Evolutionary conservation across 2,888 invertebrate genomes (phyloP).

Genomic region (Eudasyphora cyanicolor): DNA sequence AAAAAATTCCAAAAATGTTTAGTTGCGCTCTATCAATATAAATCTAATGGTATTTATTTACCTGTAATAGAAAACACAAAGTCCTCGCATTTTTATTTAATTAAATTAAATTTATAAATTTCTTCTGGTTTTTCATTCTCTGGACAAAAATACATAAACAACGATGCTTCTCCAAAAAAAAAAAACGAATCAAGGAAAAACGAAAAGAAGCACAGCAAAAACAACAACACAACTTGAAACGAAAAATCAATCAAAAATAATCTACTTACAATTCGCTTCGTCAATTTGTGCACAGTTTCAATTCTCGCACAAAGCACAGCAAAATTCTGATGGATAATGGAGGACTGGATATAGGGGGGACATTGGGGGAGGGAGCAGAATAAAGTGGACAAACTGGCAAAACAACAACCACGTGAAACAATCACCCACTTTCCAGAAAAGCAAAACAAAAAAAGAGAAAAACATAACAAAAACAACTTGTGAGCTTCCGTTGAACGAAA

Average conservation of each 20-base stretch:
- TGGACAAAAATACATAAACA: slow-evolving; percentile 29
- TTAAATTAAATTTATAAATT: background rate
- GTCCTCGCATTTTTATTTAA: slow-evolving; percentile 17
- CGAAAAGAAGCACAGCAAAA: slow-evolving; percentile 61
- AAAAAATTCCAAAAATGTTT: too few species aligned
- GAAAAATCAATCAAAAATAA: slow-evolving; percentile 73
- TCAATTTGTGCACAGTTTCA: slow-evolving; percentile 64
- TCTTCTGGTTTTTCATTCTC: background rate
- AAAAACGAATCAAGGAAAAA: slow-evolving; percentile 43
- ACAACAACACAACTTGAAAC: slow-evolving; percentile 68
- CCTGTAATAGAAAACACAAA: too few species aligned
- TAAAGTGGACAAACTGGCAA: slow-evolving; percentile 20
- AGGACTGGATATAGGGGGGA: slow-evolving; percentile 20
- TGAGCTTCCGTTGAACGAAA: slow-evolving; percentile 55
- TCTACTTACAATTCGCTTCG: slow-evolving; percentile 69
- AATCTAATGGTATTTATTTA: too few species aligned
- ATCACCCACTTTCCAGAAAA: slow-evolving; percentile 19
- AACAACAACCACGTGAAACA: slow-evolving; percentile 51
- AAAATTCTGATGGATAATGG: slow-evolving; percentile 8
- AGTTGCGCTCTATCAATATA: too few species aligned
- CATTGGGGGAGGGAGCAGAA: slow-evolving; percentile 1
- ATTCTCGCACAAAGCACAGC: slow-evolving; percentile 51
- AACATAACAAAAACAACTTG: slow-evolving; percentile 55
- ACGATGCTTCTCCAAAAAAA: slow-evolving; percentile 10
- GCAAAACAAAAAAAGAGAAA: too few species aligned